Evolutionary conservation across 2,113 vertebrate species (phyloP), one percentile per base, ranked within the genome.

Genomic region (Andinoacara biseriatus): DNA sequence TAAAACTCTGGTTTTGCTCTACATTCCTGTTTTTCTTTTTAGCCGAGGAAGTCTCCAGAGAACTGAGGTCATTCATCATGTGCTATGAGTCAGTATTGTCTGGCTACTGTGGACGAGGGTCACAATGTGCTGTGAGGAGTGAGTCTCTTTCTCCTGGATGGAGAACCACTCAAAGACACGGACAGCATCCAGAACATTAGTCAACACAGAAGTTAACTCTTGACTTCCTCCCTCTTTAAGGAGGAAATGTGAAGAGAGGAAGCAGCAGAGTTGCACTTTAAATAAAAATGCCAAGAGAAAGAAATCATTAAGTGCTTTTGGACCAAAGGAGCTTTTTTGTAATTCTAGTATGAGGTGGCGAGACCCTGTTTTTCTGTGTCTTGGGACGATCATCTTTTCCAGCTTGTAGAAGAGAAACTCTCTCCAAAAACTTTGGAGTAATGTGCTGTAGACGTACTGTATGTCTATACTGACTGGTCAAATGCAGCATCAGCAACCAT

Each of bases 1-100:
- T 76, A 81, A 81, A 61, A 59, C 56, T 81, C 57, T 61, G 87
- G 86, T 81, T 89, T 88, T 76, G 74, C 76, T 82, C 86, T 75
- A 62, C n/a, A 60, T 85, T 87, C 76, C 74, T 81, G 80, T 90
- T 93, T 88, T 85, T 87, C 58, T 86, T 94, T 52, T 87, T 61
- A 90, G 87, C 78, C 58, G 81, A 91, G 89, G 74, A 84, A 85
- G 78, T 92, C 91, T 94, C 87, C 11, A 13, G 75, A 91, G 88
- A 77, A 78, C 90, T 95, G 91, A 94, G 93, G 89, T 93, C 93
- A 94, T 93, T 86, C 82, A 89, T 94, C 95, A 93, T 90, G 91
- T 24, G 91, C 85, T 90, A 78, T 94, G 95, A 95, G 87, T 95
- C 95, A 95, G 82, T 77, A 81, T 81, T 89, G 90, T 94, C 93